phyloP scores from a whole-genome alignment of 2,888 invertebrate genomes.

The Parnassius smintheus region DNA sequence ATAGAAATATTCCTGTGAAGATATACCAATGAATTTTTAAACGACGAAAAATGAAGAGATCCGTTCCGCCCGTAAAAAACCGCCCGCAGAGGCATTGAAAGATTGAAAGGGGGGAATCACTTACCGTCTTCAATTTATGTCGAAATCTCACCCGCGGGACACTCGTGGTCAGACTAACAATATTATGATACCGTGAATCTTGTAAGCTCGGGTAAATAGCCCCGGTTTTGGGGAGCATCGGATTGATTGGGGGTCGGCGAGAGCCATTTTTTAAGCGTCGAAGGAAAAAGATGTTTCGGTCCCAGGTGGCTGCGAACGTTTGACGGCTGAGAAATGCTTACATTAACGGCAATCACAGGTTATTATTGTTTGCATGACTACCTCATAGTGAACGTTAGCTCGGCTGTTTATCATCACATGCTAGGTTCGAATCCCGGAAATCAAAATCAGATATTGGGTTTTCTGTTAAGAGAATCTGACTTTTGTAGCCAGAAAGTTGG shows the following conservation, averaged over 20 bases:
- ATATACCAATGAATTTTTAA: constrained; percentile 54
- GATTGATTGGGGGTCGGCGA: constrained; percentile 46
- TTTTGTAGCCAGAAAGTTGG: too few species aligned
- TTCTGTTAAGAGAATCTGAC: too few species aligned
- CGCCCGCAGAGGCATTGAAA: constrained; percentile 66
- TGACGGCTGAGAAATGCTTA: not conserved
- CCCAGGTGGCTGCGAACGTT: constrained; percentile 14
- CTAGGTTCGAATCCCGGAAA: too few species aligned
- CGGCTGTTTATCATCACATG: too few species aligned
- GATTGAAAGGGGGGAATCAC: constrained; percentile 79
- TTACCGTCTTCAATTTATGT: constrained; percentile 75
- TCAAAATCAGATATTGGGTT: too few species aligned
- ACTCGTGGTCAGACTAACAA: constrained; percentile 76
- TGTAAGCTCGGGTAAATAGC: constrained; percentile 53
- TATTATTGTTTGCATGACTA: too few species aligned
- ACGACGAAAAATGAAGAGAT: constrained; percentile 38
- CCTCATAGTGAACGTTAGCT: too few species aligned
- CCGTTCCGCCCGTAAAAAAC: constrained; percentile 49
- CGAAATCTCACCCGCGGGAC: constrained; percentile 74
- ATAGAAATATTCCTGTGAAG: constrained; percentile 11
- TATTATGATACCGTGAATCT: constrained; percentile 66
- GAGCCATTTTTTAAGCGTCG: constrained; percentile 35
- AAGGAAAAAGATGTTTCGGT: constrained; percentile 7
- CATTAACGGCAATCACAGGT: not conserved
- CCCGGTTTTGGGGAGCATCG: constrained; percentile 30